Conservation (phyloP, 2,888 invertebrate genomes). For the Linnaemya tessellans region DNA sequence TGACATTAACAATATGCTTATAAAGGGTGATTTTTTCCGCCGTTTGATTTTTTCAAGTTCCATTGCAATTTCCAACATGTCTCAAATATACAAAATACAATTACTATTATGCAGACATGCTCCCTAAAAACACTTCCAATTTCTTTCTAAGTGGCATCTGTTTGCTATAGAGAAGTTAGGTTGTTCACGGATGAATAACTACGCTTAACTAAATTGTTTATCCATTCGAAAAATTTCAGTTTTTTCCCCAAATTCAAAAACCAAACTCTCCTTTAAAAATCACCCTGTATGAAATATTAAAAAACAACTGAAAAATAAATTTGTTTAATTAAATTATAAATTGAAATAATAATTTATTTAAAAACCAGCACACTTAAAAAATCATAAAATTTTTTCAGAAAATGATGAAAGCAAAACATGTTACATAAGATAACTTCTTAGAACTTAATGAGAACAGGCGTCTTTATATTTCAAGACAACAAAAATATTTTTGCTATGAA, state of each 20-base stretch:
- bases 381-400: slow-evolving; percentile 21
- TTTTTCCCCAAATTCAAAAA: background rate
- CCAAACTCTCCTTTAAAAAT: background rate
- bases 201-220: background rate
- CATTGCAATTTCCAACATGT: background rate
- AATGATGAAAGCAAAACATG: slow-evolving; percentile 23
- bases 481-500: too few species aligned
- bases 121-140: too few species aligned
- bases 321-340: slow-evolving; percentile 48
- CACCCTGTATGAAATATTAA: slow-evolving; percentile 40
- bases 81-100: background rate
- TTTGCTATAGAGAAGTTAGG: too few species aligned
- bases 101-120: background rate
- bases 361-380: slow-evolving; percentile 55
- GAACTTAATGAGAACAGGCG: too few species aligned
- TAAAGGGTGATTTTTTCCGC: slow-evolving; percentile 15
- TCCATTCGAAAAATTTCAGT: background rate
- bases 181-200: background rate
- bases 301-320: slow-evolving; percentile 33
- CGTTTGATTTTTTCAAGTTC: background rate
- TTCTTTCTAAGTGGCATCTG: too few species aligned
- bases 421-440: slow-evolving; percentile 12
- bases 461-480: background rate
- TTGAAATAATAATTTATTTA: slow-evolving; percentile 40
- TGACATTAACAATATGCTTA: slow-evolving; percentile 36